phyloP scores from a whole-genome alignment of 2,888 invertebrate genomes.

The Xylophagus ater region DNA sequence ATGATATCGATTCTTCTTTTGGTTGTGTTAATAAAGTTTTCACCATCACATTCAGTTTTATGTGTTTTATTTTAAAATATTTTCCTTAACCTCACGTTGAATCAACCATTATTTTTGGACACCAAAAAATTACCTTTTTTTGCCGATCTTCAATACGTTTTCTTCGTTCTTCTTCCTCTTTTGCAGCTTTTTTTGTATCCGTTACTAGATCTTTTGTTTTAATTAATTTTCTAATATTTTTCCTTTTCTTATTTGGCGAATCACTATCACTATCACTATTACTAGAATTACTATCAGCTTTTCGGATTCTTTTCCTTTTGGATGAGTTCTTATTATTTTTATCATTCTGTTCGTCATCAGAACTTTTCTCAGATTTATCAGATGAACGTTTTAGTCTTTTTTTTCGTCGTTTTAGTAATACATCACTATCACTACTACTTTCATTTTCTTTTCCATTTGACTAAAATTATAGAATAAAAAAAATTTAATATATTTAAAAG shows the following conservation, averaged over 20 bases:
- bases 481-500: too few relatives aligned
- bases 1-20: too few relatives aligned
- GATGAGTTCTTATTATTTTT: constrained; percentile 15
- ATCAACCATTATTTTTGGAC: too few relatives aligned
- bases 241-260: constrained; percentile 37
- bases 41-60: too few relatives aligned
- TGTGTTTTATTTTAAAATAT: too few relatives aligned
- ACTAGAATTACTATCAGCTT: constrained; percentile 14
- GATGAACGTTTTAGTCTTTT: background rate
- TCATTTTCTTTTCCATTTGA: constrained; percentile 34
- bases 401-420: constrained; percentile 9
- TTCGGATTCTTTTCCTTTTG: constrained; percentile 6
- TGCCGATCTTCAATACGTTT: constrained; percentile 82
- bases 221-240: constrained; percentile 48
- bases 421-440: constrained; percentile 21
- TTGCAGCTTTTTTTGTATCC: constrained; percentile 79
- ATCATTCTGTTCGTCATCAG: constrained; percentile 10
- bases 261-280: constrained; percentile 37
- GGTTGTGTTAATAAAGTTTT: too few relatives aligned
- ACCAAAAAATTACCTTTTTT: constrained; percentile 51
- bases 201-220: constrained; percentile 58
- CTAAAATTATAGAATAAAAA: too few relatives aligned
- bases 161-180: constrained; percentile 79
- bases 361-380: constrained; percentile 1
- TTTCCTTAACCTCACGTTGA: too few relatives aligned